Evolutionary conservation across 2,113 vertebrate species (phyloP).

Genomic region (Tor tambroides): DNA sequence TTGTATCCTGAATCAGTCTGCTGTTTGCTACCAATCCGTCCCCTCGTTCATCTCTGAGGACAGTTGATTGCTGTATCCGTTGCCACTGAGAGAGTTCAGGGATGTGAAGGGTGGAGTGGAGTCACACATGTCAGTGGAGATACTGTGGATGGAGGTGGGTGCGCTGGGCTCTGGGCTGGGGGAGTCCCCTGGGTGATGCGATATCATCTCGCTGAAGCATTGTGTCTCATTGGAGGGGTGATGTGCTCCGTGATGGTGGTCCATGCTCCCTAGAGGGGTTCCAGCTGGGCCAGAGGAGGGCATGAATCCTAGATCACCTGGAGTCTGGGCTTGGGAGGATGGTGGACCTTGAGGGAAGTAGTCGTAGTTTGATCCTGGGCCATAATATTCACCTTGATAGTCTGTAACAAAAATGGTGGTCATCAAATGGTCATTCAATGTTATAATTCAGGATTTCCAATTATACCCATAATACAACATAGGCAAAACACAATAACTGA

Average conservation of each 20-base stretch:
- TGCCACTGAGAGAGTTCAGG: slow-evolving; percentile 85
- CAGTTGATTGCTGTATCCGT: slow-evolving; percentile 92
- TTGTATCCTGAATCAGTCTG: slow-evolving; percentile 55
- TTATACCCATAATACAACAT: not conserved
- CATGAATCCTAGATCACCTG: slow-evolving; percentile 92
- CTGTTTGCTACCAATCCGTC: slow-evolving; percentile 88
- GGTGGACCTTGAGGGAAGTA: slow-evolving; percentile 95
- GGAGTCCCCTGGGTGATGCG: slow-evolving; percentile 89
- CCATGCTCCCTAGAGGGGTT: slow-evolving; percentile 88
- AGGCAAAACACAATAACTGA: not conserved
- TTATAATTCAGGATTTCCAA: not conserved
- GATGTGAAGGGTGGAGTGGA: slow-evolving; percentile 89
- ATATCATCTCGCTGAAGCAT: slow-evolving; percentile 90
- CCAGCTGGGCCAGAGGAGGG: slow-evolving; percentile 91
- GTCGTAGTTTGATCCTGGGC: slow-evolving; percentile 92
- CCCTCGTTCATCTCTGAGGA: slow-evolving; percentile 97
- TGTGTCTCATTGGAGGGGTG: slow-evolving; percentile 89
- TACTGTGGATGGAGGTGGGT: slow-evolving; percentile 89
- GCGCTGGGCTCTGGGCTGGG: slow-evolving; percentile 93
- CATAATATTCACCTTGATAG: slow-evolving; percentile 95
- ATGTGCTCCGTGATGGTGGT: slow-evolving; percentile 89
- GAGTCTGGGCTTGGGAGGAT: slow-evolving; percentile 92
- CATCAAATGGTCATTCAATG: not conserved
- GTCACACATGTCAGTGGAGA: slow-evolving; percentile 92
- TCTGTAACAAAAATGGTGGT: slow-evolving; percentile 73